phyloP scores from a whole-genome alignment of 1,140 invertebrate species.

The Wasmannia auropunctata region DNA sequence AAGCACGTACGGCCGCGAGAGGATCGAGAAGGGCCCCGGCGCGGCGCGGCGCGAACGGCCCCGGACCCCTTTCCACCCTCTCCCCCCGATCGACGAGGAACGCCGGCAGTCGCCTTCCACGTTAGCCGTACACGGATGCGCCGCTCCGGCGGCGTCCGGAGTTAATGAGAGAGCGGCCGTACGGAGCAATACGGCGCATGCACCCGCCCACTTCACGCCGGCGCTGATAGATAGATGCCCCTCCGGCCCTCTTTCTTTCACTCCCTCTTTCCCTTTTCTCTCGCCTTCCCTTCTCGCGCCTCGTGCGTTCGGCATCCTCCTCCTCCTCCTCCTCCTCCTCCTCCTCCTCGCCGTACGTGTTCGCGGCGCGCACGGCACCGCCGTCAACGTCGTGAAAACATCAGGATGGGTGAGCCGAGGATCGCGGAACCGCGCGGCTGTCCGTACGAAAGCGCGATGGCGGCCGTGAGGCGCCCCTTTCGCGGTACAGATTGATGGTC shows the following conservation, averaged over 20 bases:
- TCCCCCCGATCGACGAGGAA: constrained; percentile 31
- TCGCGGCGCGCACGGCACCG: constrained; percentile 57
- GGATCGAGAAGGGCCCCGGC: constrained; percentile 46
- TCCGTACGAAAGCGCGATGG: constrained; percentile 30
- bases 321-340: constrained; percentile 44
- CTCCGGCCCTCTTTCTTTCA: constrained; percentile 74
- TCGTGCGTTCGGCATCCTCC: background rate
- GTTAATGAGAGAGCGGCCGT: constrained; percentile 85
- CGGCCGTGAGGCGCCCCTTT: constrained; percentile 8
- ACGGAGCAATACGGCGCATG: constrained; percentile 85
- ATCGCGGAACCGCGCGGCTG: constrained; percentile 50
- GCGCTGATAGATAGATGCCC: constrained; percentile 86
- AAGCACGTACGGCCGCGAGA: constrained; percentile 51
- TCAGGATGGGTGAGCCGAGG: constrained; percentile 26
- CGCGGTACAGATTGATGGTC: constrained; percentile 22
- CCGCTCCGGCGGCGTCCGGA: constrained; percentile 80
- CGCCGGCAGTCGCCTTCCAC: constrained; percentile 65
- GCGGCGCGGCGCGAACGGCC: background rate
- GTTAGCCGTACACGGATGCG: constrained; percentile 66
- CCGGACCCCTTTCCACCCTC: background rate
- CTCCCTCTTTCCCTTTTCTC: constrained; percentile 52
- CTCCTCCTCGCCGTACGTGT: constrained; percentile 54
- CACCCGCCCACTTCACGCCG: constrained; percentile 86
- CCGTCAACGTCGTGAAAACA: constrained; percentile 69
- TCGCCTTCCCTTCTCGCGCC: constrained; percentile 12